Evolutionary conservation across 37 sponge, comb jelly and placozoan species (phyloP).

Genomic region (Crambe crambe): DNA sequence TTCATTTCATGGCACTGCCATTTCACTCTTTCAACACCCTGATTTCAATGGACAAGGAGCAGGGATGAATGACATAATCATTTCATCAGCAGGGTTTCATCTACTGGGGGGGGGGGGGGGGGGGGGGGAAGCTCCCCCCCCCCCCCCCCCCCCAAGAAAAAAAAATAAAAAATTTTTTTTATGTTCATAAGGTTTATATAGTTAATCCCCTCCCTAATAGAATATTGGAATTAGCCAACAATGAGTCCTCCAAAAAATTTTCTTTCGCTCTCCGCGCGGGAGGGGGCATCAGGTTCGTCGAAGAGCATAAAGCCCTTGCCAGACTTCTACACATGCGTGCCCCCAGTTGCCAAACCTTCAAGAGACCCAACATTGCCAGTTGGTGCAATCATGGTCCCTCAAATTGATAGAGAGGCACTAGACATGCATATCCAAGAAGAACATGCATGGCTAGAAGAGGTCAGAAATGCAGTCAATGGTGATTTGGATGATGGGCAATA

Average conservation of each 20-base stretch:
- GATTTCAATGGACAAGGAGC: neutral
- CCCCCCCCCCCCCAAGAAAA: no score
- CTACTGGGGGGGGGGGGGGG: no score
- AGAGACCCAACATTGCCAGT: neutral
- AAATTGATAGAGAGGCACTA: neutral
- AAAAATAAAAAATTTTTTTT: no score
- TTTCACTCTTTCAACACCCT: conserved; percentile 14
- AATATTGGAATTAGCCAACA: no score
- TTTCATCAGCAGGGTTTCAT: neutral
- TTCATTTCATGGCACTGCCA: conserved; percentile 37
- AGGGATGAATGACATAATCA: neutral
- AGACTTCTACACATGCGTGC: conserved; percentile 25
- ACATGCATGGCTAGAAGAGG: conserved; percentile 17
- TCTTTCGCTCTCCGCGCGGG: no score
- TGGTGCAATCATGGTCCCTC: no score
- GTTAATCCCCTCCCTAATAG: no score
- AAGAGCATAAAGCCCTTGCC: neutral
- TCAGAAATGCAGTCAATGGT: neutral
- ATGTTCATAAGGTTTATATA: no score
- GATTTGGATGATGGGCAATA: neutral
- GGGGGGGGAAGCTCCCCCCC: no score
- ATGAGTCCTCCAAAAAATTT: no score
- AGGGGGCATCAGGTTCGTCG: neutral
- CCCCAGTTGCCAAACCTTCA: neutral
- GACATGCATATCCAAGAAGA: neutral